A percentile compares a stretch with the other conserved stretches of the same genome.
Evolutionary conservation across 1,140 invertebrate genomes (phyloP).

Genomic region (Drosophila malerkotliana): DNA sequence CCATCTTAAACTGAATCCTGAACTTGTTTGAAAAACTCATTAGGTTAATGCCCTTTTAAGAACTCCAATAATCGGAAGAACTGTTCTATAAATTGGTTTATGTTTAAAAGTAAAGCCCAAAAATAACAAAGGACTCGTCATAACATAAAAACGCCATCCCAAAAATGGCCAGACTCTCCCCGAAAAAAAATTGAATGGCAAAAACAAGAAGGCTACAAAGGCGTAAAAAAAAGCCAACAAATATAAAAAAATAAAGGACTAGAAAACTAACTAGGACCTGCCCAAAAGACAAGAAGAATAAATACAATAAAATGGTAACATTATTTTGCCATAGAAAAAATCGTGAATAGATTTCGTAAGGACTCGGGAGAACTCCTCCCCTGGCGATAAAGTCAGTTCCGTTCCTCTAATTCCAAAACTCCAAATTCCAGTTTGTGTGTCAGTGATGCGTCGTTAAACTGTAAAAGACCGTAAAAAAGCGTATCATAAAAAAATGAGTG

Average conservation of each 20-base stretch:
- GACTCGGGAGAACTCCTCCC: not conserved
- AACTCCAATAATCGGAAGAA: conserved; percentile 2
- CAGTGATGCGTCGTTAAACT: conserved; percentile 81
- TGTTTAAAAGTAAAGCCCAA: conserved; percentile 42
- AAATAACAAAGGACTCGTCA: conserved; percentile 52
- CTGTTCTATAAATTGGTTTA: conserved; percentile 18
- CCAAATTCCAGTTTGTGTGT: conserved; percentile 48
- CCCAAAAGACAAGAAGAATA: conserved; percentile 50
- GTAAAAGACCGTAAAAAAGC: conserved; percentile 76
- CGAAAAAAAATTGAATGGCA: conserved; percentile 58
- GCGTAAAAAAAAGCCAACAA: not conserved
- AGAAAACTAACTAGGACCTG: conserved; percentile 43
- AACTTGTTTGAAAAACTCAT: conserved; percentile 16
- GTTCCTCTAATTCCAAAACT: not conserved
- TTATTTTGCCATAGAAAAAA: conserved; percentile 59
- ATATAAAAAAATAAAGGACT: conserved; percentile 20
- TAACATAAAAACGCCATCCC: conserved; percentile 53
- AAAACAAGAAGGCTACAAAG: conserved; percentile 8
- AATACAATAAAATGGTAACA: conserved; percentile 66
- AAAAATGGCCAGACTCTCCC: conserved; percentile 29
- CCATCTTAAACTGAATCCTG: no score
- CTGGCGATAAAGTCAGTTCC: no score
- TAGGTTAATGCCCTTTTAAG: conserved; percentile 57
- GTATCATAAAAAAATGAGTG: conserved; percentile 65
- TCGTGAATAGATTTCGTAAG: conserved; percentile 71